Conservation (phyloP, 2,113 vertebrate species). For the Callocephalon fimbriatum region DNA sequence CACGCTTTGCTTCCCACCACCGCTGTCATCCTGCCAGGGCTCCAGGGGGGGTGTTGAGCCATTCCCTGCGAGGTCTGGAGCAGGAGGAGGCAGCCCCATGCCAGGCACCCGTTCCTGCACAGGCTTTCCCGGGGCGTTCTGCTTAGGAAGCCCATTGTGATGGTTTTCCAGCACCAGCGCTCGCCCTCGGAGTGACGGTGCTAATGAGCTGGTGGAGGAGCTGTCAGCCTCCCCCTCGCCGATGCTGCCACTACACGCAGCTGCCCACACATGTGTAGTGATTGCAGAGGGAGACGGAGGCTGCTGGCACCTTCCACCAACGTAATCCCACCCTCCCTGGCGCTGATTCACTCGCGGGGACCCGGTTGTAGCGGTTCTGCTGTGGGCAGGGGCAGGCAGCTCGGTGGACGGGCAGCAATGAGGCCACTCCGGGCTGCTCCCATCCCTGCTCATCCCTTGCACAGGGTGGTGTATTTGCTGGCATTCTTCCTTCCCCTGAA, state of each 20-base stretch:
- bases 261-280: constrained; percentile 67
- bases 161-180: neutral
- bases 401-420: neutral
- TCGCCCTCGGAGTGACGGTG: constrained; percentile 14
- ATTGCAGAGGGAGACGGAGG: constrained; percentile 65
- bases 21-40: accelerated
- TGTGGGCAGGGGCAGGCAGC: neutral
- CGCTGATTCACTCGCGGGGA: constrained; percentile 45
- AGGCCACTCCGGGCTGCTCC: no score
- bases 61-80: neutral
- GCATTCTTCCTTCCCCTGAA: neutral
- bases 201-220: constrained; percentile 54
- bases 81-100: neutral
- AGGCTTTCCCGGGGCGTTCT: neutral
- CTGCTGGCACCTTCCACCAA: constrained; percentile 58
- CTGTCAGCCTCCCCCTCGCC: constrained; percentile 58
- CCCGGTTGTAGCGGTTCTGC: neutral
- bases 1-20: accelerated
- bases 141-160: constrained; percentile 1
- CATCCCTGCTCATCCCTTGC: neutral
- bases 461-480: neutral
- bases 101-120: neutral
- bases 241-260: constrained; percentile 34
- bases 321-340: constrained; percentile 9
- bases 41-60: accelerated